Conservation (phyloP, 2,888 invertebrate genomes). For the Lepidochitona cinerea region DNA sequence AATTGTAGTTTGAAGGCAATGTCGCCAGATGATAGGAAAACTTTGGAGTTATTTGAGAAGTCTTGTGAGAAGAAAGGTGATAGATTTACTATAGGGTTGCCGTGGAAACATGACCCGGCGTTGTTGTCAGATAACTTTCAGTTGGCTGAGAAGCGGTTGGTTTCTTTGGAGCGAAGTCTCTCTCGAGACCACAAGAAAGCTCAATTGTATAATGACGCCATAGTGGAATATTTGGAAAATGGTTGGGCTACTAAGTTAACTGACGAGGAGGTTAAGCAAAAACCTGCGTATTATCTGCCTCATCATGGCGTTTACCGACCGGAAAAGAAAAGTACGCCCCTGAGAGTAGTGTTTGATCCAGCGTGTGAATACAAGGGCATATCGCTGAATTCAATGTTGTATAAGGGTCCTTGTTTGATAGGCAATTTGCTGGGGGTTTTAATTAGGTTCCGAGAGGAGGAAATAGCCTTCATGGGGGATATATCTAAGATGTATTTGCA, state of each 20-base stretch:
- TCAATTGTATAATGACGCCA: neutral
- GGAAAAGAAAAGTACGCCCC: slow-evolving; percentile 10
- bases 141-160: slow-evolving; percentile 9
- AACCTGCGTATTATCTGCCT: slow-evolving; percentile 11
- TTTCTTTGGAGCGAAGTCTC: slow-evolving; percentile 7
- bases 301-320: slow-evolving; percentile 20
- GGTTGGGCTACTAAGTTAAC: slow-evolving; percentile 1
- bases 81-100: slow-evolving; percentile 9
- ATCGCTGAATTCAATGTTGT: slow-evolving; percentile 1
- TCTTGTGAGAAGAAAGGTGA: neutral
- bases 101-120: slow-evolving; percentile 15
- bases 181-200: slow-evolving; percentile 4
- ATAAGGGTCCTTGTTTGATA: slow-evolving; percentile 6
- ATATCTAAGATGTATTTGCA: slow-evolving; percentile 10
- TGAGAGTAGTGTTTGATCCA: slow-evolving; percentile 18
- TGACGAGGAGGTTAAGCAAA: neutral
- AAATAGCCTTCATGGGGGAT: slow-evolving; percentile 16
- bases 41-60: slow-evolving; percentile 1
- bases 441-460: neutral
- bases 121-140: neutral
- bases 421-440: slow-evolving; percentile 5
- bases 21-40: neutral
- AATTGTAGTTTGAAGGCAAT: neutral
- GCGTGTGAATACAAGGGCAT: slow-evolving; percentile 1
- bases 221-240: neutral